These are phyloP conservation scores for Thryonomys swinderianus DNA, from an alignment of 2,113 vertebrate genomes.

Conservation along the genomic window DNA sequence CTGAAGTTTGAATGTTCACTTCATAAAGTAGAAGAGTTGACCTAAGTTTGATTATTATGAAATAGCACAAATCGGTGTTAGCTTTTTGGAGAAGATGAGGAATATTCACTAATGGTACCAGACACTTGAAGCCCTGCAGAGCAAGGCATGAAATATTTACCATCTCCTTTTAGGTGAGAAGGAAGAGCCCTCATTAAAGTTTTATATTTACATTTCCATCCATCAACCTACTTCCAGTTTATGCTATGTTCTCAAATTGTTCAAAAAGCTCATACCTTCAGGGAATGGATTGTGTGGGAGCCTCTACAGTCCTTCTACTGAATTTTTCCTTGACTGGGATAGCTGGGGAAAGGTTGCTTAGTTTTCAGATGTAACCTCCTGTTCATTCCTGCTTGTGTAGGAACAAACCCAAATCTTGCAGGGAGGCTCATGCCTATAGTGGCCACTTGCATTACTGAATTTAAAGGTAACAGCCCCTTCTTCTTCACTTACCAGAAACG, in stretches of 20 bases:
- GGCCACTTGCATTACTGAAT: not conserved
- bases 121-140: slow-evolving; percentile 19
- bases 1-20: not conserved
- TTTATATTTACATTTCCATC: slow-evolving; percentile 76
- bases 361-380: not conserved
- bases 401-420: not conserved
- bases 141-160: slow-evolving; percentile 76
- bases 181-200: slow-evolving; percentile 69
- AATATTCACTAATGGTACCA: slow-evolving; percentile 27
- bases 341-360: not conserved
- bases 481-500: not conserved
- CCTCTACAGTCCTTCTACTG: not conserved
- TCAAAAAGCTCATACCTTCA: slow-evolving; percentile 56
- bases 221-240: slow-evolving; percentile 46
- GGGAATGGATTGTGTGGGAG: slow-evolving; percentile 19
- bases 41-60: not conserved
- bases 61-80: slow-evolving; percentile 42
- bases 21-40: not conserved
- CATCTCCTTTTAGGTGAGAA: slow-evolving; percentile 69
- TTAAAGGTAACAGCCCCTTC: not conserved
- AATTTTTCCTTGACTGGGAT: not conserved
- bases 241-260: slow-evolving; percentile 54
- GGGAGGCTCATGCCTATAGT: not conserved
- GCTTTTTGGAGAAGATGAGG: slow-evolving; percentile 24
- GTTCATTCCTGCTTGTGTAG: not conserved